Evolutionary conservation across 2,797 vertebrate genomes (phyloP).

Genomic region (Poeciliopsis infans): DNA sequence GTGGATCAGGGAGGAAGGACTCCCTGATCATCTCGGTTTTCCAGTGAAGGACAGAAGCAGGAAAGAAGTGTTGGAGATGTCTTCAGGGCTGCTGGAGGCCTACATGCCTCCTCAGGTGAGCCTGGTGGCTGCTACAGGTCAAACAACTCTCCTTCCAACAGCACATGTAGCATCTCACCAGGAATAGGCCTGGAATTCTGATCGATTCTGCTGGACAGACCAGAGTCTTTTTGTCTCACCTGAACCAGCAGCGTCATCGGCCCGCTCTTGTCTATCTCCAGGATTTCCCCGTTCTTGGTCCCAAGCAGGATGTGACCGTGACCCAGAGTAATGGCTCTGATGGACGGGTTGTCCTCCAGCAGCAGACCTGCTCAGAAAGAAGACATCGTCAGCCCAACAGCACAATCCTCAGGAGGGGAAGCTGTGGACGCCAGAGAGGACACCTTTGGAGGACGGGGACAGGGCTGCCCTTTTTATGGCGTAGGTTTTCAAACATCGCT

Average conservation of each 20-base stretch:
- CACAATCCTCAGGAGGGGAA: not conserved
- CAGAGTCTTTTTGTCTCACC: conserved; percentile 73
- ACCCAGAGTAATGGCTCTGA: conserved; percentile 93
- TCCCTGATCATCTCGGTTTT: not conserved
- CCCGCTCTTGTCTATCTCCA: conserved; percentile 96
- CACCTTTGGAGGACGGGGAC: conserved; percentile 94
- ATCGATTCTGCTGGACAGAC: not conserved
- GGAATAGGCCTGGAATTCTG: not conserved
- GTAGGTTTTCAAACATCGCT: conserved; percentile 95
- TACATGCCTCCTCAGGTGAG: not conserved
- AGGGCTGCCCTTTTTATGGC: conserved; percentile 93
- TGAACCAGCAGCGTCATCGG: conserved; percentile 90
- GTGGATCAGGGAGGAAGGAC: not conserved
- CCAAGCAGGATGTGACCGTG: conserved; percentile 96
- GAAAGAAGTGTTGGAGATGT: not conserved
- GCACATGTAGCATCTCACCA: not conserved
- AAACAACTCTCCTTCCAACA: not conserved
- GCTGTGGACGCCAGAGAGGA: not conserved
- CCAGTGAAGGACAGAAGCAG: not conserved
- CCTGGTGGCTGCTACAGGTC: not conserved
- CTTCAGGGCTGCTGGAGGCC: not conserved
- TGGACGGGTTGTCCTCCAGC: conserved; percentile 96
- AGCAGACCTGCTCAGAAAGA: conserved; percentile 84
- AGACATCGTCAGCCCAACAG: not conserved
- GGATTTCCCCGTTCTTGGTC: conserved; percentile 95